Base-by-base conservation (phyloP, 2,888 invertebrate genomes). In the Orthosia gothica region DNA sequence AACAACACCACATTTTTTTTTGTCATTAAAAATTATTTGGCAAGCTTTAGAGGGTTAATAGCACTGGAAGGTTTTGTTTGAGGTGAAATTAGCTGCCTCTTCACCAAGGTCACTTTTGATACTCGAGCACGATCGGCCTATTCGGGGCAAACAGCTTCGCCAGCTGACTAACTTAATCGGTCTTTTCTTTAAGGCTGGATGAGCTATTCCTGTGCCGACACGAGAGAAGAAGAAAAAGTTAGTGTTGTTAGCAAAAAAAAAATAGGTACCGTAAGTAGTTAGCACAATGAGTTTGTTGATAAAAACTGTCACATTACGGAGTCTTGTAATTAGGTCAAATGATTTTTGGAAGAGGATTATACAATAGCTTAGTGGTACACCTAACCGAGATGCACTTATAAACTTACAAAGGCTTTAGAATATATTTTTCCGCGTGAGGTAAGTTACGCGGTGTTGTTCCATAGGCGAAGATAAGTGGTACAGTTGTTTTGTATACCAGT, bases 201-300 rank as follows among this genome's bases (percentile, higher is more conserved):
- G 16, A 59, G 23, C 16, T 52, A n/a, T 23, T 47, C 20, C 52
- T 58, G 47, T 75, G n/a, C 32, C 59, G 18, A 40, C 49, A 49
- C 15, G 16, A 54, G 79, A 76, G 73, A 72, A 79, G 76, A 76
- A 50, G 79, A 79, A 64, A 59, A 76, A 79, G 72, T 72, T 64
- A 45, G 40, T 20, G 23, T 23, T 18, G 3, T 50, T 50, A 49
- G 55, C 13, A 20, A 20, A 40, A 47, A 40, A 47, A 67, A 49
- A 49, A 16, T 18, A 18, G 9, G 7, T 5, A 9, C 4, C 20
- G 4, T 26, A 16, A 54, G 5, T 32, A 32, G 32, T 32, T 32
- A 40, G 40, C 40, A 40, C 32, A 32, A 32, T 32, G 7, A 32
- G 32, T 32, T 32, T 32, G 3, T 5, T 32, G 32, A 32, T 1